Conservation (phyloP, 2,113 vertebrate genomes). For the Lathamus discolor region DNA sequence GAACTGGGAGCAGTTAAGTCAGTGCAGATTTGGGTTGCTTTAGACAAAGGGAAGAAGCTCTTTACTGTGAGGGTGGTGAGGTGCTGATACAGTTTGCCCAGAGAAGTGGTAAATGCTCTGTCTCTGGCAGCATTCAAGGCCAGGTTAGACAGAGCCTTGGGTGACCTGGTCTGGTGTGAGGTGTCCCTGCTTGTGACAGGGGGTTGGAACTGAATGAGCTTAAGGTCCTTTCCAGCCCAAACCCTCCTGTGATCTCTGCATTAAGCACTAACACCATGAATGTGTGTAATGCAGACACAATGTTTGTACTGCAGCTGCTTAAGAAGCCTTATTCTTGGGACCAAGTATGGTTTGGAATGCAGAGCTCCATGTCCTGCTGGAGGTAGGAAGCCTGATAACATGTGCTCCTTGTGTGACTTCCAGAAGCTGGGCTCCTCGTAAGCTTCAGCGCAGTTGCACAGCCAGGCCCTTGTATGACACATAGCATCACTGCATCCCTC, state of each 20-base stretch:
- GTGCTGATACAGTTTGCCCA: background rate
- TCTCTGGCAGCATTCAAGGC: background rate
- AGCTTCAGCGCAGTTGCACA: background rate
- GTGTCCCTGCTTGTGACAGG: background rate
- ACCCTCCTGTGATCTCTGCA: background rate
- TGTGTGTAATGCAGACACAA: background rate
- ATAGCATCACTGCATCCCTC: rapidly evolving
- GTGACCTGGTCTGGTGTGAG: background rate
- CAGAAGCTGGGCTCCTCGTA: background rate
- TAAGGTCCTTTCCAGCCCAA: background rate
- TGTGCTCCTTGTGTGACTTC: background rate
- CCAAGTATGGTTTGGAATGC: background rate
- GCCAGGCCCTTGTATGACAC: background rate
- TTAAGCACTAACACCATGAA: background rate
- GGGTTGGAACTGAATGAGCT: background rate
- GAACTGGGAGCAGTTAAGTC: background rate
- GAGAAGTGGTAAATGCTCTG: background rate
- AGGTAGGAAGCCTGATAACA: background rate
- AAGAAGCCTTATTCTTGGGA: background rate
- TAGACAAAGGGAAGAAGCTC: background rate
- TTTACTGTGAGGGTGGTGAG: background rate
- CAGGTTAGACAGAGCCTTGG: background rate
- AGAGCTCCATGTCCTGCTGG: background rate
- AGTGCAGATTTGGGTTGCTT: background rate
- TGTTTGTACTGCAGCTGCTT: background rate